Evolutionary conservation across 2,113 vertebrate species (phyloP).

Genomic region (Gulo gulo): DNA sequence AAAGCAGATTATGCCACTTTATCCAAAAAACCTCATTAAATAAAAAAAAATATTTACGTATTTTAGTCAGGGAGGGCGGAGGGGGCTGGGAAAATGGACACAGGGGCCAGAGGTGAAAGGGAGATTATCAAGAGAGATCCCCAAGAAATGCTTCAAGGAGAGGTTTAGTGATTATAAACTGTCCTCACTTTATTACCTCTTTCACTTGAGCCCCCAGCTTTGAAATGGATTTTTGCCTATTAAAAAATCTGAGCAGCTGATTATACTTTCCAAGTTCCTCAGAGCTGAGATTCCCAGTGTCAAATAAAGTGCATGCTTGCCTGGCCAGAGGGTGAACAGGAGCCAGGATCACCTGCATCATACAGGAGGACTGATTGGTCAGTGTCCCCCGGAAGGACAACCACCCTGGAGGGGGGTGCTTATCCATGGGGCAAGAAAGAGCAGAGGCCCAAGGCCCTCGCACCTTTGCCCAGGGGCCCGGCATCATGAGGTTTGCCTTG

Average conservation of each 20-base stretch:
- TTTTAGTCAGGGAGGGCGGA: neutral
- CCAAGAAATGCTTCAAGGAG: neutral
- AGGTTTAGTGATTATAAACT: neutral
- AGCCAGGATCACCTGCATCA: neutral
- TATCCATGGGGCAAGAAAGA: neutral
- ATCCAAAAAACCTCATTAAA: neutral
- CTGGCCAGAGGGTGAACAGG: neutral
- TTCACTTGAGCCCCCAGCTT: neutral
- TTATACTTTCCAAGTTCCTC: neutral
- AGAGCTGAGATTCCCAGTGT: neutral
- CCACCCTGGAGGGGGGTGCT: neutral
- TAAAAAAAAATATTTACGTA: neutral
- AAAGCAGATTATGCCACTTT: neutral
- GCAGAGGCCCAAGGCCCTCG: neutral
- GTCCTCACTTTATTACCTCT: neutral
- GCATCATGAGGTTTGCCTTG: neutral
- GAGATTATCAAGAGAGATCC: neutral
- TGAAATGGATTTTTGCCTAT: neutral
- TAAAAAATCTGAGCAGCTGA: neutral
- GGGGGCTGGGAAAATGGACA: neutral
- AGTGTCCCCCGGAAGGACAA: neutral
- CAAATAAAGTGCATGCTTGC: neutral
- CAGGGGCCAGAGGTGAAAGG: neutral
- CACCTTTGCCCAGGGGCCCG: neutral
- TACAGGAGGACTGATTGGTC: no score